Evolutionary conservation across 2,888 invertebrate species (phyloP).

Genomic region (Ichneumoninae sp.): DNA sequence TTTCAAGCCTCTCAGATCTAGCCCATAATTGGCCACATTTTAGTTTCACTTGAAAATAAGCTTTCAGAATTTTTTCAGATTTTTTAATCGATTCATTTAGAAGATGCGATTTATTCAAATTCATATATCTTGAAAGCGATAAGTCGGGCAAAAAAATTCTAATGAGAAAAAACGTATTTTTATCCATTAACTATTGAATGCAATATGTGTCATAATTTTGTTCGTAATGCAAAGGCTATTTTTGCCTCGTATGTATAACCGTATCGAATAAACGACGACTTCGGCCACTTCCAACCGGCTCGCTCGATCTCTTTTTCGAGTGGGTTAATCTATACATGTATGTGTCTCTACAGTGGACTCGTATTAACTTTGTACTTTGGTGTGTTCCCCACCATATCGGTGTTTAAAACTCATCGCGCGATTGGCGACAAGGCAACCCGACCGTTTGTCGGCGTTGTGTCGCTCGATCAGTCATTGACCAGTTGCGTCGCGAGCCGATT

Average conservation of each 20-base stretch:
- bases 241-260: not conserved
- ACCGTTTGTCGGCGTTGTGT: conserved; percentile 40
- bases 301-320: not conserved
- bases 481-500: conserved; percentile 49
- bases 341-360: not conserved
- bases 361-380: conserved; percentile 11
- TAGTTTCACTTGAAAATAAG: too few species aligned
- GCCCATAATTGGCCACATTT: too few species aligned
- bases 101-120: too few species aligned
- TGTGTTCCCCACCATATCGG: conserved; percentile 2
- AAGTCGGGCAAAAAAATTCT: too few species aligned
- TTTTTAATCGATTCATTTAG: too few species aligned
- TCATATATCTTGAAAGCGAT: too few species aligned
- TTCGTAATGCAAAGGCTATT: too few species aligned
- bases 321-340: not conserved
- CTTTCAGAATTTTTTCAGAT: too few species aligned
- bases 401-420: conserved; percentile 3
- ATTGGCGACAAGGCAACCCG: conserved; percentile 1
- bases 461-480: conserved; percentile 60
- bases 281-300: conserved; percentile 2
- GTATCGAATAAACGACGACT: not conserved
- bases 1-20: too few species aligned
- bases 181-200: too few species aligned
- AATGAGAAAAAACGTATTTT: too few species aligned
- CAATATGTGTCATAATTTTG: too few species aligned